A percentile compares a stretch with the other conserved stretches of the same genome.
Conservation (phyloP, 2,888 invertebrate species). For the Patella ulyssiponensis region DNA sequence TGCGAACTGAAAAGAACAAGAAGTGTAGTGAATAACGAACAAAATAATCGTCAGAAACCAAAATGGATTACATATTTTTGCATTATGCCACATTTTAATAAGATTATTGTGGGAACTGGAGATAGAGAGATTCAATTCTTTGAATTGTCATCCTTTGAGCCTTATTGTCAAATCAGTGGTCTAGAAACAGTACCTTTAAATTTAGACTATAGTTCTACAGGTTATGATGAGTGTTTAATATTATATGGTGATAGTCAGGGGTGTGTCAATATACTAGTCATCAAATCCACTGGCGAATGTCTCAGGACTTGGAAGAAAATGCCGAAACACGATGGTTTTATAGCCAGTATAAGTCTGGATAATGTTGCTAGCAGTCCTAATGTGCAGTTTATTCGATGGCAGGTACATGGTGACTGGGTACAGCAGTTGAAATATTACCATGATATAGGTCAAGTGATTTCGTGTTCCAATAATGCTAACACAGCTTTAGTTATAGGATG, state of each 20-base stretch:
- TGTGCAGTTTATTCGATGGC: conserved; percentile 70
- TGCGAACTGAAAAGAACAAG: conserved; percentile 66
- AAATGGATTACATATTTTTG: conserved; percentile 73
- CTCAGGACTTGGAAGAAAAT: conserved; percentile 71
- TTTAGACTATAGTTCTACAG: conserved; percentile 70
- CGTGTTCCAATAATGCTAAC: conserved; percentile 71
- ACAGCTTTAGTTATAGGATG: conserved; percentile 72
- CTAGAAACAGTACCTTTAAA: conserved; percentile 71
- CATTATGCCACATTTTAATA: conserved; percentile 71
- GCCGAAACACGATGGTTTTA: conserved; percentile 68
- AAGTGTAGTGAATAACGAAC: conserved; percentile 64
- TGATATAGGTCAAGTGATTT: conserved; percentile 71
- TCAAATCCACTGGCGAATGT: conserved; percentile 70
- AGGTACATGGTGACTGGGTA: conserved; percentile 72
- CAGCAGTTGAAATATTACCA: conserved; percentile 71
- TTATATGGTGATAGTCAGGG: conserved; percentile 72
- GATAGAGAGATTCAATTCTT: conserved; percentile 73
- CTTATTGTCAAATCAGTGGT: conserved; percentile 72
- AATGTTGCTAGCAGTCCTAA: conserved; percentile 59
- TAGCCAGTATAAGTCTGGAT: conserved; percentile 69
- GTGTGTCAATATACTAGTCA: conserved; percentile 71
- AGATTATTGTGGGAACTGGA: conserved; percentile 69
- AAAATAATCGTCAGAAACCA: conserved; percentile 59
- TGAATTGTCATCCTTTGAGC: conserved; percentile 72
- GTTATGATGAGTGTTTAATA: conserved; percentile 69